Evolutionary conservation across 1,140 invertebrate species (phyloP), one percentile per base, ranked within the genome.

Genomic region (Himalopsyche phryganea): DNA sequence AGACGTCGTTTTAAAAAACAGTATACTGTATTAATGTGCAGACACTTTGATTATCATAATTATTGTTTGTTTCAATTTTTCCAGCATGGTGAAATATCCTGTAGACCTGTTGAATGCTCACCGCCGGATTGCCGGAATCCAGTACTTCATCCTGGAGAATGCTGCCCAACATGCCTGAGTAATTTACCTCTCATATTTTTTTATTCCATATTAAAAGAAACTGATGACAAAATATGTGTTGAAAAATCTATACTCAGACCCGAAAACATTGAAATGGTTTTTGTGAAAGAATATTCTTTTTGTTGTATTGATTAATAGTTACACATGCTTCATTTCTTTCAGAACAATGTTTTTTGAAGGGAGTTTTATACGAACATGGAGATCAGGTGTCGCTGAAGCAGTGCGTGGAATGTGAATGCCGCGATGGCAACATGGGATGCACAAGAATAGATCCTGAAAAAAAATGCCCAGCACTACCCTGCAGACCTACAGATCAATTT

Each of bases 81-180:
- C n/a, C 76, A 91, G 89, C 86, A 90, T 75, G 91, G 91, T 11
- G 83, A 87, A 63, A 84, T 93, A 28, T 81, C 87, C 66, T 94
- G 91, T 79, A 83, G 83, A 65, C 86, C 85, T 61, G 82, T 87
- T 15, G 83, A 88, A 67, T 94, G 92, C 79, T 83, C 88, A 41
- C 76, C 79, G 63, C 76, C 82, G 28, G 80, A 80, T 42, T 95
- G 92, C 76, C 89, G 88, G 74, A 84, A 91, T 73, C 90, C 91
- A 60, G 83, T 90, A 23, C 76, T 83, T 63, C 82, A 83, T 68
- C 82, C 83, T 57, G 90, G 88, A 61, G 83, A 91, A 70, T 95
- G 91, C 75, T 94, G 92, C 75, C 88, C 89, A 54, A 84, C 83
- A 57, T 95, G 90, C 75, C 80, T 90, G 63, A 90, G 91, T 93